phyloP scores from a whole-genome alignment of 1,140 invertebrate species.

The Drosophila kepulauana region DNA sequence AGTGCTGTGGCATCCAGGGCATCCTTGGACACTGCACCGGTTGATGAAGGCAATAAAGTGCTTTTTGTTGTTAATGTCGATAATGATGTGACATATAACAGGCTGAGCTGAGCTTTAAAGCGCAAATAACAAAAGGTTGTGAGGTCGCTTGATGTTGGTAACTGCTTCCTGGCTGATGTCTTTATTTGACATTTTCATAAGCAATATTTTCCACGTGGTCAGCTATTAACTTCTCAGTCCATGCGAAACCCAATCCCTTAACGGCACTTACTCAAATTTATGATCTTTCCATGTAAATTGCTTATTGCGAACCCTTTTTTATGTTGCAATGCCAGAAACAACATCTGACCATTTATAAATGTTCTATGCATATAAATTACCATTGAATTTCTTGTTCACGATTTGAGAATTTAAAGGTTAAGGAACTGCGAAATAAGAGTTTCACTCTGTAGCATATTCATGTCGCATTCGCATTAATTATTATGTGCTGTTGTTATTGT shows the following conservation, averaged over 20 bases:
- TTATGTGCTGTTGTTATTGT: constrained; percentile 60
- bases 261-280: constrained; percentile 48
- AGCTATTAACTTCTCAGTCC: constrained; percentile 31
- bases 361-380: constrained; percentile 49
- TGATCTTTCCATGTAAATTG: constrained; percentile 66
- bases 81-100: constrained; percentile 71
- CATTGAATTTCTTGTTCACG: constrained; percentile 49
- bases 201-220: constrained; percentile 44
- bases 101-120: constrained; percentile 42
- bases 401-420: constrained; percentile 19
- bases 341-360: constrained; percentile 58
- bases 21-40: constrained; percentile 36
- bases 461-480: constrained; percentile 33
- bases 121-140: constrained; percentile 4
- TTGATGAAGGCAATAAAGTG: constrained; percentile 79
- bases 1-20: constrained; percentile 41
- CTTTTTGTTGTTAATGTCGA: constrained; percentile 77
- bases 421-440: background rate
- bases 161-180: constrained; percentile 9
- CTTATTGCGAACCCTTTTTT: constrained; percentile 31
- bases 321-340: constrained; percentile 35
- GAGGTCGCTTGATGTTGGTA: background rate
- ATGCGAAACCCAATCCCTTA: constrained; percentile 27
- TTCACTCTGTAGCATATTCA: background rate
- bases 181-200: constrained; percentile 57